Percentiles rank a stretch among this genome's conserved stretches.
Conservation (phyloP, 2,797 vertebrate genomes). For the Enteromius treurensis region DNA sequence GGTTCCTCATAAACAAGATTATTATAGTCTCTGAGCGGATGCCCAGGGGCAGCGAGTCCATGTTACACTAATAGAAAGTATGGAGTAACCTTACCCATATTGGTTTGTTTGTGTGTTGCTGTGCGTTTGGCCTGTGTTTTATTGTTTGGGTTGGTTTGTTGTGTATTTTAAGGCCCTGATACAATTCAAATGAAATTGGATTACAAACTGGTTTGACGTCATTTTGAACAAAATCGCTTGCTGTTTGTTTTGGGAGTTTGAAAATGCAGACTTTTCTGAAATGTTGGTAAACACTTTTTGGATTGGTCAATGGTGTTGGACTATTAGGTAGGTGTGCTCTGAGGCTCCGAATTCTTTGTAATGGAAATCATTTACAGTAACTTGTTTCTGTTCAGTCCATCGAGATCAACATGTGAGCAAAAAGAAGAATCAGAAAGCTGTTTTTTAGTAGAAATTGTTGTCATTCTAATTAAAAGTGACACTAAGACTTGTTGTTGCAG, state of each 20-base stretch:
- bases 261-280: neutral
- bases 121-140: slow-evolving; percentile 11
- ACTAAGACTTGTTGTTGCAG: neutral
- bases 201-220: neutral
- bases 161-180: slow-evolving; percentile 7
- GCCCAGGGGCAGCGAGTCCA: slow-evolving; percentile 34
- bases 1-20: slow-evolving; percentile 54
- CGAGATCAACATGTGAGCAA: neutral
- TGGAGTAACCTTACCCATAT: slow-evolving; percentile 50
- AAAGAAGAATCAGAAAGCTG: neutral
- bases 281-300: neutral
- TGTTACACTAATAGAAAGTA: slow-evolving; percentile 52
- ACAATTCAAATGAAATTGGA: neutral
- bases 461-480: neutral
- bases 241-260: neutral
- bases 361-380: neutral
- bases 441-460: neutral
- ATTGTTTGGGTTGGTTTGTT: slow-evolving; percentile 35
- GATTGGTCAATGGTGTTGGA: neutral
- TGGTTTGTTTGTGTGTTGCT: slow-evolving; percentile 20
- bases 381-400: neutral
- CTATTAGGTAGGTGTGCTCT: neutral
- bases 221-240: neutral
- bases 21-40: slow-evolving; percentile 51
- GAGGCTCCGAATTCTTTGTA: neutral